Evolutionary conservation across 1,140 invertebrate species (phyloP).

Genomic region (Atopsyche davidsoni): DNA sequence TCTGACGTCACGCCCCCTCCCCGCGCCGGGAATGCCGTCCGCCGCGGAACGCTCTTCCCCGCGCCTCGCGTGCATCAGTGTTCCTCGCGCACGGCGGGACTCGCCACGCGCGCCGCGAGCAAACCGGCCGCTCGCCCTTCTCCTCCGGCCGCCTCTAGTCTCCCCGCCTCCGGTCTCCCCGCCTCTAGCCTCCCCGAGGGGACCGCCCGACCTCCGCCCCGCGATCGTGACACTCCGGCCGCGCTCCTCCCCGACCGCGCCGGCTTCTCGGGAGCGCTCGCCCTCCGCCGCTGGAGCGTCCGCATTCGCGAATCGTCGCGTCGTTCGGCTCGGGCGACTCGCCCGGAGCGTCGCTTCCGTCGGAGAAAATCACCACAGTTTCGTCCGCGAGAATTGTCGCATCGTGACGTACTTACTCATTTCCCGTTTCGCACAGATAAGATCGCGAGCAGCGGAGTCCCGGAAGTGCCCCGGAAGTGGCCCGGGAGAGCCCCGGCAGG

Average conservation of each 20-base stretch:
- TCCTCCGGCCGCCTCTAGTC: not conserved
- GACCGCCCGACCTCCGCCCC: not conserved
- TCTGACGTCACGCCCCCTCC: conserved; percentile 2
- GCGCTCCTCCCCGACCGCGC: not conserved
- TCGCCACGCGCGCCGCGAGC: too few relatives aligned
- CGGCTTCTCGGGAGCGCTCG: not conserved
- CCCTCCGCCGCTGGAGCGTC: not conserved
- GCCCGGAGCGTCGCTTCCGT: not conserved
- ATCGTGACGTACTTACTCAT: conserved; percentile 16
- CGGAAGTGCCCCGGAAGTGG: not conserved
- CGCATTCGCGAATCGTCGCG: too few relatives aligned
- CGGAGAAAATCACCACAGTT: not conserved
- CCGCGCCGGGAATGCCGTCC: conserved; percentile 15
- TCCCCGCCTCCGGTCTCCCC: not conserved
- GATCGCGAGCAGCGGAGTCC: not conserved
- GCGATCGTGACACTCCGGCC: not conserved
- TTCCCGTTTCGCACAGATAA: conserved; percentile 18
- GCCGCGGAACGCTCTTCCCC: conserved; percentile 13
- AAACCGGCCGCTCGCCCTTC: too few relatives aligned
- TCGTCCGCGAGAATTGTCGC: not conserved
- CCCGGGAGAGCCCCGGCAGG: not conserved
- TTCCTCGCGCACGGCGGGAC: not conserved
- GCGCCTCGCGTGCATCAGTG: not conserved
- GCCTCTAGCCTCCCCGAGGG: not conserved
- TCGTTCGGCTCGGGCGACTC: not conserved